phyloP scores from a whole-genome alignment of 2,113 vertebrate species.

The Falcunculus frontatus region DNA sequence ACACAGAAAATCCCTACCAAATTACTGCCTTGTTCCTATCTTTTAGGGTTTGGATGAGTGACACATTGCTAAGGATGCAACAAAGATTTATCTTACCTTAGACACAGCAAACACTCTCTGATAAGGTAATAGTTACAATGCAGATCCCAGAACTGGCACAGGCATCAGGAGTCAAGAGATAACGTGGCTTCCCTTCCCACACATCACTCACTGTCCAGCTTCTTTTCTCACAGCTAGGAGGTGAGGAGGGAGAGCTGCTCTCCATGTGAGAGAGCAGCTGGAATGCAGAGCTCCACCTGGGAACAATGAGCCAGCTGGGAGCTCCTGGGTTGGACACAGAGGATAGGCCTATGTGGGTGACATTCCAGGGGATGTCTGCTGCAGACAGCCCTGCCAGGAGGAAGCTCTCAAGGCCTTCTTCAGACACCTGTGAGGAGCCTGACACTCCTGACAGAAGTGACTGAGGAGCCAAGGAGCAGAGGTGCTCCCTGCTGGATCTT shows the following conservation, averaged over 20 bases:
- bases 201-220: not conserved
- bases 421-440: not conserved
- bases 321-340: not conserved
- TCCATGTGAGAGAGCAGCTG: not conserved
- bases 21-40: not conserved
- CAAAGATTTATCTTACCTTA: not conserved
- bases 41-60: not conserved
- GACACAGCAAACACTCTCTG: not conserved
- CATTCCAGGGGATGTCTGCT: not conserved
- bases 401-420: not conserved
- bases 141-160: not conserved
- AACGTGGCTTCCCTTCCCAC: not conserved
- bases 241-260: not conserved
- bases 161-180: not conserved
- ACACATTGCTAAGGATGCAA: not conserved
- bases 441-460: not conserved
- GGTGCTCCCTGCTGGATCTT: not conserved
- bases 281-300: not conserved
- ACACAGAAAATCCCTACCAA: not conserved
- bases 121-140: not conserved
- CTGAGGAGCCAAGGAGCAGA: not conserved
- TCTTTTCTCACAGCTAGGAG: not conserved
- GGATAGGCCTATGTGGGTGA: not conserved
- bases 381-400: not conserved
- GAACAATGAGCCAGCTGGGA: rapidly evolving